A percentile compares a stretch with the other conserved stretches of the same genome.
Conservation (phyloP, 1,140 invertebrate genomes). For the Drosophila santomea region DNA sequence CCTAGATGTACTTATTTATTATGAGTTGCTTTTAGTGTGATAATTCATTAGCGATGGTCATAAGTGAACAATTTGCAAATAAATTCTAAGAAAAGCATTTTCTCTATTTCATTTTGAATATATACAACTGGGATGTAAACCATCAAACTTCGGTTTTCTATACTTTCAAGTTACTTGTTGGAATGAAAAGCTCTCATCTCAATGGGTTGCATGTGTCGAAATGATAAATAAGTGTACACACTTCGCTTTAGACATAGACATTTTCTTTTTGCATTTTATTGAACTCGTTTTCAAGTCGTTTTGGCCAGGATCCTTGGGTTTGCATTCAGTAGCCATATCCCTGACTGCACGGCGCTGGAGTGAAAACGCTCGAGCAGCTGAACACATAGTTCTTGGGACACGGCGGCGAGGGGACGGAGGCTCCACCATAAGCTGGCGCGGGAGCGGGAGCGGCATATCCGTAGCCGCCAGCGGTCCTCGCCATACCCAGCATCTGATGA, state of each 20-base stretch:
- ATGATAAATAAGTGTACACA: no score
- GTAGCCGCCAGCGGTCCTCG: constrained; percentile 24
- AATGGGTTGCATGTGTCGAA: no score
- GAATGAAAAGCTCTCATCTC: no score
- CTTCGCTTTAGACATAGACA: neutral
- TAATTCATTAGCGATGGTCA: constrained; percentile 65
- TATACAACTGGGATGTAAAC: neutral
- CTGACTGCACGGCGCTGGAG: constrained; percentile 55
- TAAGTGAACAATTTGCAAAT: constrained; percentile 58
- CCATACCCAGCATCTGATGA: constrained; percentile 26
- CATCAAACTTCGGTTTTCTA: no score
- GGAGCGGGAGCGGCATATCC: constrained; percentile 27
- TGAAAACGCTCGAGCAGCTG: constrained; percentile 60
- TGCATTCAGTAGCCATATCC: constrained; percentile 35
- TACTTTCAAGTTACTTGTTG: no score
- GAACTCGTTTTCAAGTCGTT: neutral
- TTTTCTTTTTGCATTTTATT: constrained; percentile 6
- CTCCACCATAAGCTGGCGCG: constrained; percentile 31
- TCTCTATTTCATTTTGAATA: neutral
- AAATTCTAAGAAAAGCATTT: constrained; percentile 47
- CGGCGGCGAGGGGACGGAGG: constrained; percentile 47
- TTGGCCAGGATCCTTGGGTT: neutral
- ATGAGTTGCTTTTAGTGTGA: constrained; percentile 80
- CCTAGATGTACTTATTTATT: constrained; percentile 73
- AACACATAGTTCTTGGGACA: constrained; percentile 64